A percentile compares a stretch with the other conserved stretches of the same genome.
Evolutionary conservation across 2,113 vertebrate species (phyloP).

Genomic region (Nyctibius bracteatus): DNA sequence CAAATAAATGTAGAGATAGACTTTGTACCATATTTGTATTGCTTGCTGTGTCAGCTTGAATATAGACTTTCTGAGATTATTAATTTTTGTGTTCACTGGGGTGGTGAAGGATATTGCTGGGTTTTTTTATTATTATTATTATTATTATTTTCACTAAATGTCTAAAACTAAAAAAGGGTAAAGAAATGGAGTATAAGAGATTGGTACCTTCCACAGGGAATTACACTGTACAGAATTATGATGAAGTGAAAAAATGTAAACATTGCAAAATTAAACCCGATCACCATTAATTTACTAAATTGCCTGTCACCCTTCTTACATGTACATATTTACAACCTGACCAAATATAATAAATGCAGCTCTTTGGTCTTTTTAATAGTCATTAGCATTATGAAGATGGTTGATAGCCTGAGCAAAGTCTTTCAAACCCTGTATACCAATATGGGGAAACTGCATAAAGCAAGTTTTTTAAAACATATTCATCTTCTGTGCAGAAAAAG

Average conservation of each 20-base stretch:
- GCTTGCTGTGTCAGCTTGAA: constrained; percentile 26
- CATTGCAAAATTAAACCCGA: background rate
- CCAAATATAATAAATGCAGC: background rate
- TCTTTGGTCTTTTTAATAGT: background rate
- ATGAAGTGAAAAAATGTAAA: constrained; percentile 19
- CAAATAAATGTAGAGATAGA: constrained; percentile 76
- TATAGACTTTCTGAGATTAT: constrained; percentile 46
- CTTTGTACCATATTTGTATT: constrained; percentile 52
- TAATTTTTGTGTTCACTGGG: constrained; percentile 63
- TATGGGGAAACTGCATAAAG: background rate
- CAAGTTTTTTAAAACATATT: background rate
- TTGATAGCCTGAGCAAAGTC: background rate
- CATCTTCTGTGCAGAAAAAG: background rate
- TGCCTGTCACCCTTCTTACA: background rate
- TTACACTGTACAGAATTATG: background rate
- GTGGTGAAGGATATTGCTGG: constrained; percentile 29
- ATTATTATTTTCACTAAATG: constrained; percentile 52
- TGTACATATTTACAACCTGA: background rate
- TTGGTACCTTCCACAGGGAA: background rate
- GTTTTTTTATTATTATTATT: background rate
- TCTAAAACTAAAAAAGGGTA: background rate
- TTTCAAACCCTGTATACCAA: background rate
- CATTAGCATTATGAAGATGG: constrained; percentile 10
- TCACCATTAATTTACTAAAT: constrained; percentile 13
- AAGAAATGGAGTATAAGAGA: constrained; percentile 8